Conservation (phyloP, 2,797 vertebrate genomes). For the Petrocephalus schoutedeni region DNA sequence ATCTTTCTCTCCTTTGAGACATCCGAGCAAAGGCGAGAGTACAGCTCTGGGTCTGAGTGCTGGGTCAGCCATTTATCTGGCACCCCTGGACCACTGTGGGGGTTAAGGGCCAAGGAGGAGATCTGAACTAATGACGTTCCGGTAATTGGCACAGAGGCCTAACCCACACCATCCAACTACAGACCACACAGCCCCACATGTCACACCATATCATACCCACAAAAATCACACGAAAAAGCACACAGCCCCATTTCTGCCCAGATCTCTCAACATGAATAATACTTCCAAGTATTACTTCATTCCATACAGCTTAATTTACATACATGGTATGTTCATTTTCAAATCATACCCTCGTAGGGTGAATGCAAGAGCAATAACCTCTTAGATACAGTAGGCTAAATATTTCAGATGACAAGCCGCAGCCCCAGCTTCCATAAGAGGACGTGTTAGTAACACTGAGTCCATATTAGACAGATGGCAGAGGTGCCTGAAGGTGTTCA, state of each 20-base stretch:
- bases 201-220: neutral
- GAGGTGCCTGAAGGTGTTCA: neutral
- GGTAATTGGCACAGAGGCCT: neutral
- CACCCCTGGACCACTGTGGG: too few relatives aligned
- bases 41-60: neutral
- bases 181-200: neutral
- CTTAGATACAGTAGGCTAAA: neutral
- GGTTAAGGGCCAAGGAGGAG: too few relatives aligned
- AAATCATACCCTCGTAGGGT: neutral
- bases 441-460: neutral
- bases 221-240: neutral
- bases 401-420: neutral
- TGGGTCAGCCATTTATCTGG: neutral
- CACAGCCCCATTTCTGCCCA: neutral
- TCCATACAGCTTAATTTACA: neutral
- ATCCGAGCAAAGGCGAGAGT: neutral
- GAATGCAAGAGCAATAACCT: neutral
- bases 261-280: neutral
- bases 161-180: neutral
- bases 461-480: neutral
- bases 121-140: too few relatives aligned
- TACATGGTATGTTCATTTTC: neutral
- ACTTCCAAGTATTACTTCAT: slow-evolving; percentile 10
- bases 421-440: neutral
- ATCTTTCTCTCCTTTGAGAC: neutral